Conservation (phyloP, 2,888 invertebrate genomes). For the Thymelicus lineola region DNA sequence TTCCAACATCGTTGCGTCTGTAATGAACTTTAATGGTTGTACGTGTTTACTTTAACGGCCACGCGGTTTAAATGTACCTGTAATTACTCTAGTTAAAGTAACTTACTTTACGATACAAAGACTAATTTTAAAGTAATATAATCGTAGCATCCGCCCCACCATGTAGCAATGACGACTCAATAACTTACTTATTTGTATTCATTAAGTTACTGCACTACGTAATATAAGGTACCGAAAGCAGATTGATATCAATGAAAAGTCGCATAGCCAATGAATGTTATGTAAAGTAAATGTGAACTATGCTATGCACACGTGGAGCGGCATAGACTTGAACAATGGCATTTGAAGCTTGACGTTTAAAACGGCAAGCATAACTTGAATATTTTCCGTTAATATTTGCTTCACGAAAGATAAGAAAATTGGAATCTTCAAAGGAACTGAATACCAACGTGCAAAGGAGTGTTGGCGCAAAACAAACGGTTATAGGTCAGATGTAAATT, state of each 20-base stretch:
- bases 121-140: slow-evolving; percentile 18
- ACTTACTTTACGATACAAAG: background rate
- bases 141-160: slow-evolving; percentile 33
- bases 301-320: slow-evolving; percentile 44
- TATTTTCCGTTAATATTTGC: slow-evolving; percentile 32
- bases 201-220: slow-evolving; percentile 54
- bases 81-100: too few species aligned
- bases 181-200: slow-evolving; percentile 67
- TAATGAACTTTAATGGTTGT: background rate
- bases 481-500: slow-evolving; percentile 81
- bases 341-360: slow-evolving; percentile 30
- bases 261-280: slow-evolving; percentile 55
- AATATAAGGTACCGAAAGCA: slow-evolving; percentile 61
- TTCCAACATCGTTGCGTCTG: slow-evolving; percentile 2
- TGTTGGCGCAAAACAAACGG: slow-evolving; percentile 61
- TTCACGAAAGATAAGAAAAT: slow-evolving; percentile 16
- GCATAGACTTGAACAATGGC: slow-evolving; percentile 41
- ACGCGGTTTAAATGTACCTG: background rate
- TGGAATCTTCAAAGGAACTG: slow-evolving; percentile 41
- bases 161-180: slow-evolving; percentile 48
- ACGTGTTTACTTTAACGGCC: background rate
- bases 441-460: slow-evolving; percentile 44
- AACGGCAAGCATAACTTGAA: slow-evolving; percentile 31
- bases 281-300: slow-evolving; percentile 41
- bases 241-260: slow-evolving; percentile 62